These are phyloP conservation scores for Squalus acanthias DNA, from an alignment of 2,797 vertebrate genomes.

Conservation along the genomic window DNA sequence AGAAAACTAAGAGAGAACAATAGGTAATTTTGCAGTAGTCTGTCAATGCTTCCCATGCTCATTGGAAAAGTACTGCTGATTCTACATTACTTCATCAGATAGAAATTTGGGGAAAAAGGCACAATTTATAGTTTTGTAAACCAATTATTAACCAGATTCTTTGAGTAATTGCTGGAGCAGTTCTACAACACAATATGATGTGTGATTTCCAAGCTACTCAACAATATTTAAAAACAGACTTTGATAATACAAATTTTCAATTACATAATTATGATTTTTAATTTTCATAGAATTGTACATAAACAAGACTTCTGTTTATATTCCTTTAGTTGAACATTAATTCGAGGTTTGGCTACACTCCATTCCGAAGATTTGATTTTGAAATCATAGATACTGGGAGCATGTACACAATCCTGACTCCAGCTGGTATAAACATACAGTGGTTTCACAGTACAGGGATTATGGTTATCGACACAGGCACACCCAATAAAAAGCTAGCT, in stretches of 20 bases:
- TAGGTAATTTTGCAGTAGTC: too few relatives aligned
- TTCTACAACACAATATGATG: not conserved
- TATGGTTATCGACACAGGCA: constrained; percentile 82
- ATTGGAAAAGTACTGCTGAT: too few relatives aligned
- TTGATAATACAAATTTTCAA: not conserved
- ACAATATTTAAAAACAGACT: not conserved
- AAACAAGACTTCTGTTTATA: not conserved
- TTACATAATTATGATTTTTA: not conserved
- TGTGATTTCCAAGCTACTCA: not conserved
- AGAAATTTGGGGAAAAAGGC: not conserved
- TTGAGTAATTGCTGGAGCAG: not conserved
- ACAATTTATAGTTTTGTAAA: not conserved
- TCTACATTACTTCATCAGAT: too few relatives aligned
- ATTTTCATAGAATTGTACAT: not conserved
- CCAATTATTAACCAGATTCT: not conserved
- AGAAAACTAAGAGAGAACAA: not conserved
- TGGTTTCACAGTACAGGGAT: constrained; percentile 92
- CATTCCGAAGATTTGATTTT: constrained; percentile 83
- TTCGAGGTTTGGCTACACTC: constrained; percentile 74
- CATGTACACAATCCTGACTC: constrained; percentile 84
- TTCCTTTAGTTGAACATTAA: constrained; percentile 74
- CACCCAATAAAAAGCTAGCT: constrained; percentile 57
- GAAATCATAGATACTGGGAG: constrained; percentile 87
- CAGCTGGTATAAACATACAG: constrained; percentile 77
- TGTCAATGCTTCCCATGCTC: too few relatives aligned